Conservation (phyloP, 2,113 vertebrate species). For the Notothenia coriiceps region DNA sequence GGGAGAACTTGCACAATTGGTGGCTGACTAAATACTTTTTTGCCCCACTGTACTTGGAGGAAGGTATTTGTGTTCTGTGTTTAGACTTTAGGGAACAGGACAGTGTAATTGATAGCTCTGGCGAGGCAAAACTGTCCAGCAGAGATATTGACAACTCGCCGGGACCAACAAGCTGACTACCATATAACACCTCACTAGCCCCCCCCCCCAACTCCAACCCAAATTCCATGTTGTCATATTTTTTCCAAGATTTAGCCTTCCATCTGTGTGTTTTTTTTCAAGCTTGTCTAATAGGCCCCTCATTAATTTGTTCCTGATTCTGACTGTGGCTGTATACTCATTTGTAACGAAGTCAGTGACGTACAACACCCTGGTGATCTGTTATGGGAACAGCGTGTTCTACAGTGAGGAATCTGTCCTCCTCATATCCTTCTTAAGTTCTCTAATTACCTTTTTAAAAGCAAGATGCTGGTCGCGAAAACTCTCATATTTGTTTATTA, state of each 20-base stretch:
- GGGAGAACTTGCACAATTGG: too few relatives aligned
- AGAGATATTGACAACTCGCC: constrained; percentile 36
- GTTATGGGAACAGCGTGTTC: constrained; percentile 62
- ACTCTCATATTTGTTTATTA: constrained; percentile 9
- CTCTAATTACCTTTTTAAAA: constrained; percentile 51
- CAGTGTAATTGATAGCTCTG: constrained; percentile 71
- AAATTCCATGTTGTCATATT: constrained; percentile 16
- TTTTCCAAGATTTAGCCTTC: constrained; percentile 1
- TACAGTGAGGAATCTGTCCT: constrained; percentile 26
- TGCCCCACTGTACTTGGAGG: constrained; percentile 7
- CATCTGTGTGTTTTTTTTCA: constrained; percentile 34
- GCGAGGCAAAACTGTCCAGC: constrained; percentile 51
- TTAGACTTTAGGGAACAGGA: constrained; percentile 42
- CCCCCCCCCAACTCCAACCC: not conserved
- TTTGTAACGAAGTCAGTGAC: constrained; percentile 55
- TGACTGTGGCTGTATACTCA: constrained; percentile 30
- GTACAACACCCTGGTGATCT: constrained; percentile 33
- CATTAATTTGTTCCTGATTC: constrained; percentile 25
- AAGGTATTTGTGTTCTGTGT: constrained; percentile 58
- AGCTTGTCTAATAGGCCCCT: not conserved
- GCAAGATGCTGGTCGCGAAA: constrained; percentile 2
- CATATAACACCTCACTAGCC: constrained; percentile 57
- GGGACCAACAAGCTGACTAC: constrained; percentile 42
- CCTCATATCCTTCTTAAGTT: constrained; percentile 4
- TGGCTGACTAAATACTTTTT: too few relatives aligned